phyloP scores from a whole-genome alignment of 1,140 invertebrate genomes.

The Amphibalanus amphitrite region DNA sequence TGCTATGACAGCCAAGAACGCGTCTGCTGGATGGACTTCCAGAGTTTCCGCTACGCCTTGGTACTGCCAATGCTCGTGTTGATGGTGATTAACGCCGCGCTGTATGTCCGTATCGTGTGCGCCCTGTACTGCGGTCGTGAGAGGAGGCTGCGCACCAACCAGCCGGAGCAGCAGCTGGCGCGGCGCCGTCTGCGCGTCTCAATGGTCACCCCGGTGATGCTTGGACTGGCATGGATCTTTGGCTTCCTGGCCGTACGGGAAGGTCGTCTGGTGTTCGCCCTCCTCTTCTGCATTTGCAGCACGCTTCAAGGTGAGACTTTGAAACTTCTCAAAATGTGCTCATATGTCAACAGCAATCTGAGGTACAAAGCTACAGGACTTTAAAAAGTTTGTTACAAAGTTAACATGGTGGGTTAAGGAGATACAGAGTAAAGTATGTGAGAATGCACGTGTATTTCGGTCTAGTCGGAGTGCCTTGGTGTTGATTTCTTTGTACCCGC shows the following conservation, averaged over 20 bases:
- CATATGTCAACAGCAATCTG: no score
- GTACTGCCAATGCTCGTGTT: slow-evolving; percentile 26
- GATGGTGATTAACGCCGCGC: slow-evolving; percentile 25
- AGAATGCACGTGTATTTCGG: no score
- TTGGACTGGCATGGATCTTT: slow-evolving; percentile 22
- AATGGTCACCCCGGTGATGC: slow-evolving; percentile 27
- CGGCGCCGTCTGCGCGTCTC: slow-evolving; percentile 28
- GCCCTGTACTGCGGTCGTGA: slow-evolving; percentile 26
- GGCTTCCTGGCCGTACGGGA: slow-evolving; percentile 18
- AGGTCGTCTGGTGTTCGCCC: slow-evolving; percentile 16
- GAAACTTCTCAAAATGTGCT: no score
- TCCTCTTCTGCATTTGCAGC: slow-evolving; percentile 20
- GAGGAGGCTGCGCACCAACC: slow-evolving; percentile 23
- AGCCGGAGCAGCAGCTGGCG: slow-evolving; percentile 23
- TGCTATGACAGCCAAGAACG: no score
- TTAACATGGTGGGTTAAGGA: no score
- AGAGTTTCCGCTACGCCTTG: no score
- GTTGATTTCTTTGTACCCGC: no score
- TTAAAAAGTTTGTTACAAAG: no score
- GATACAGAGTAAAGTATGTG: no score
- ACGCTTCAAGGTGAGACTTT: slow-evolving; percentile 18
- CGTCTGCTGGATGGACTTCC: no score
- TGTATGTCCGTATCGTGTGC: slow-evolving; percentile 27
- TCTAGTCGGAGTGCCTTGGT: no score
- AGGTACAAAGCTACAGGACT: no score